Conservation (phyloP, 2,113 vertebrate species). For the Regulus satrapa region DNA sequence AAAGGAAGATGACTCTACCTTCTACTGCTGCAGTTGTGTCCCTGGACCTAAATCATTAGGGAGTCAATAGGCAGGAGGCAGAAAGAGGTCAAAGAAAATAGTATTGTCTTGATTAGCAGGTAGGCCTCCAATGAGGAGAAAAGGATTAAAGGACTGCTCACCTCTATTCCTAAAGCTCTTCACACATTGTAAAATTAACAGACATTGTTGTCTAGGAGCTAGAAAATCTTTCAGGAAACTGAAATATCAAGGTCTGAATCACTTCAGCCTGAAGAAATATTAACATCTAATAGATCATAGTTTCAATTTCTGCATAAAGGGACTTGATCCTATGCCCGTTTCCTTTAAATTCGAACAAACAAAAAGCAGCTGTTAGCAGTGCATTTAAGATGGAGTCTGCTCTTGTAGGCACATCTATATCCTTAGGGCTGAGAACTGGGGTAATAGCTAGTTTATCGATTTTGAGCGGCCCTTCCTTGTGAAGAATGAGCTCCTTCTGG, state of each 20-base stretch:
- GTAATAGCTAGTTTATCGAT: not conserved
- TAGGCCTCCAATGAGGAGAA: not conserved
- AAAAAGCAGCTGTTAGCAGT: not conserved
- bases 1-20: not conserved
- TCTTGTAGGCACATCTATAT: not conserved
- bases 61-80: not conserved
- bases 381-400: not conserved
- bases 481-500: conserved; percentile 4
- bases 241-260: not conserved
- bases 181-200: not conserved
- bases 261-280: not conserved
- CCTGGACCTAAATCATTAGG: not conserved
- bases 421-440: not conserved
- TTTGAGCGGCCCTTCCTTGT: not conserved
- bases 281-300: not conserved
- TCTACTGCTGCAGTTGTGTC: not conserved
- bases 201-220: not conserved
- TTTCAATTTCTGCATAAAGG: not conserved
- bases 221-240: not conserved
- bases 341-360: not conserved
- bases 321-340: not conserved
- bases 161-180: not conserved
- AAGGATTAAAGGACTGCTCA: not conserved
- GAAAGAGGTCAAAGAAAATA: not conserved
- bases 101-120: not conserved